Percentiles rank a stretch among this genome's conserved stretches.
Evolutionary conservation across 2,113 vertebrate genomes (phyloP).

Genomic region (Muscicapa adusta): DNA sequence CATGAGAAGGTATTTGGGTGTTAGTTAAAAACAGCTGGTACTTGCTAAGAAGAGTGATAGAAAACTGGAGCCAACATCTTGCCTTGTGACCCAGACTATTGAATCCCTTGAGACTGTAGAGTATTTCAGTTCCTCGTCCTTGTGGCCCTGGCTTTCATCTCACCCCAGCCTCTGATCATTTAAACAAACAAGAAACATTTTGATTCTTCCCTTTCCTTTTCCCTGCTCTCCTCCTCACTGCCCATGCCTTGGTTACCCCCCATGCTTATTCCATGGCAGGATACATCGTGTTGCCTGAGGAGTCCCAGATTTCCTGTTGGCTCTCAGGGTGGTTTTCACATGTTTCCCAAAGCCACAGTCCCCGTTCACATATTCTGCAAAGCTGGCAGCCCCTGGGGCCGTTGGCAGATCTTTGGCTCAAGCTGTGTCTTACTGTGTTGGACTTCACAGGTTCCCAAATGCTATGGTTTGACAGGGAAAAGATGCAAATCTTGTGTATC

Average conservation of each 20-base stretch:
- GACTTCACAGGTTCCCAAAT: background rate
- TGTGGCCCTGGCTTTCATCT: background rate
- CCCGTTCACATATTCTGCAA: background rate
- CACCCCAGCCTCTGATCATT: background rate
- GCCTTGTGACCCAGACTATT: background rate
- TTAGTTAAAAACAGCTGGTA: background rate
- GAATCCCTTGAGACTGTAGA: background rate
- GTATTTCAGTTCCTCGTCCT: background rate
- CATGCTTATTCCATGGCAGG: background rate
- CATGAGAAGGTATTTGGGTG: background rate
- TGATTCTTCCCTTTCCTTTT: background rate
- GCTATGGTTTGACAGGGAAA: background rate
- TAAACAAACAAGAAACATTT: background rate
- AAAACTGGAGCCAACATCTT: background rate
- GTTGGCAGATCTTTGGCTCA: conserved; percentile 57
- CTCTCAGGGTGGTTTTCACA: background rate
- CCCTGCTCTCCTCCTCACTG: background rate
- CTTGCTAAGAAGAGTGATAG: background rate
- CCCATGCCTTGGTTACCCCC: background rate
- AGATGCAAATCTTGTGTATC: background rate
- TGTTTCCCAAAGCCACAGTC: background rate
- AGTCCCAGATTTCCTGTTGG: conserved; percentile 41
- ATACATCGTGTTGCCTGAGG: background rate
- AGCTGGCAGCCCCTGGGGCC: background rate
- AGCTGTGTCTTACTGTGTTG: background rate